Evolutionary conservation across 1,140 invertebrate species (phyloP), one percentile per base, ranked within the genome.

Genomic region (Magallana ariakensis): DNA sequence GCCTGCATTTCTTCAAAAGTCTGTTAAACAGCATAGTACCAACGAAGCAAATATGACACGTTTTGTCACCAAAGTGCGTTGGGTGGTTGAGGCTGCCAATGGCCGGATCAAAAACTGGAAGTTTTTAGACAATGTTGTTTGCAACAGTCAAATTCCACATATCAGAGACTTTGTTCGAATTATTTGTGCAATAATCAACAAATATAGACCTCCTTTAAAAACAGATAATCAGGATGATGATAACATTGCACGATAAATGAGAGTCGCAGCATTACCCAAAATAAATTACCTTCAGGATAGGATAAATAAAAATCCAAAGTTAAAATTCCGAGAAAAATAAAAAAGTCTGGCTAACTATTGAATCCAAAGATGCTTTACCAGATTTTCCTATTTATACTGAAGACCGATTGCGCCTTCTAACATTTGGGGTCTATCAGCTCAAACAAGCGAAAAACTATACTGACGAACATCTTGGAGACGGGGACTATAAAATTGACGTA

Each of bases 31-130:
- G 22, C 54, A 83, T 83, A 57, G 46, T 9, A 58, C 55, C 15
- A 56, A 57, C 9, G 82, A 83, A 9, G 57, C 54, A 55, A 60
- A 83, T 56, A 83, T 56, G 22, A 22, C 82, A 55, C 54, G 82
- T 19, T 57, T 83, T 10, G 56, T 83, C 26, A 83, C 82, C 82
- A 83, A 83, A 58, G 57, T 83, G 16, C 54, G 54, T 16, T 83
- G 82, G 82, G 82, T 83, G 16, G 82, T 83, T 26, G 82, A 83
- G 26, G 26, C 2, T 26, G 82, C 7, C 16, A 83, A 83, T 57
- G 82, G 54, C 15, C 53, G 82, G 0, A 83, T 57, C 33, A 83
- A 83, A 83, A 55, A 83, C 0, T 83, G 56, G 54, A 80, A 8
- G 70, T 33, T 80, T 7, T 80, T 80, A 53, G 70, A 80, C 15